Evolutionary conservation across 2,113 vertebrate genomes (phyloP), one percentile per base, ranked within the genome.

Genomic region (Laterallus jamaicensis): DNA sequence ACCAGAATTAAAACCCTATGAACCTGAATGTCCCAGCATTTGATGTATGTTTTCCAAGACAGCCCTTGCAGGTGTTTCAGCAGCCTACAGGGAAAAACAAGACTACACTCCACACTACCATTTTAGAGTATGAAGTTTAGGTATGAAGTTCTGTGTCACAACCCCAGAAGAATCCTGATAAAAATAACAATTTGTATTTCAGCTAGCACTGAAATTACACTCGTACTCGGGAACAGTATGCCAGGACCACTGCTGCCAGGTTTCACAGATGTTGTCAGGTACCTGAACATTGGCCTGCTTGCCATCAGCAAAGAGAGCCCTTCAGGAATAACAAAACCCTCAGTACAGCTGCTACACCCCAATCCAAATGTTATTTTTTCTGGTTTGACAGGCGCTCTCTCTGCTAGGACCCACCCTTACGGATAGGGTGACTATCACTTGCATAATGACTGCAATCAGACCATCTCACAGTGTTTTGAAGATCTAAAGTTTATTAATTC

Each of bases 211-310:
- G 26, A 58, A 49, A 39, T 52, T 17, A 3, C 25, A 62, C 17
- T 31, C 11, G 3, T 18, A 16, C 5, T 26, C 8, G 1, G 0
- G 44, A 39, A 32, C 5, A 8, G 8, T 8, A 31, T 31, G 28
- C 25, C 17, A 11, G 7, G 5, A 17, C n/a, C 32, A 17, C n/a
- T 11, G 11, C 21, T 44, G 31, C 21, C 21, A 9, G 1, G 5
- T 55, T n/a, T 71, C 29, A 63, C 29, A 75, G 35, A 26, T 11
- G 11, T 2, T 25, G 5, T 15, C 3, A 40, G 8, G 44, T n/a
- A 28, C 37, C 15, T 35, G 59, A 81, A 63, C 6, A 2, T 1
- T 1, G 9, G 11, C 40, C 31, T 59, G 37, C 21, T 59, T 66
- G 18, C 10, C 50, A 77, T 20, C 8, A 55, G 21, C 63, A 63